Percentiles rank a stretch among this genome's conserved stretches.
Evolutionary conservation across 2,797 vertebrate genomes (phyloP).

Genomic region (Hapalemur alaotrensis): DNA sequence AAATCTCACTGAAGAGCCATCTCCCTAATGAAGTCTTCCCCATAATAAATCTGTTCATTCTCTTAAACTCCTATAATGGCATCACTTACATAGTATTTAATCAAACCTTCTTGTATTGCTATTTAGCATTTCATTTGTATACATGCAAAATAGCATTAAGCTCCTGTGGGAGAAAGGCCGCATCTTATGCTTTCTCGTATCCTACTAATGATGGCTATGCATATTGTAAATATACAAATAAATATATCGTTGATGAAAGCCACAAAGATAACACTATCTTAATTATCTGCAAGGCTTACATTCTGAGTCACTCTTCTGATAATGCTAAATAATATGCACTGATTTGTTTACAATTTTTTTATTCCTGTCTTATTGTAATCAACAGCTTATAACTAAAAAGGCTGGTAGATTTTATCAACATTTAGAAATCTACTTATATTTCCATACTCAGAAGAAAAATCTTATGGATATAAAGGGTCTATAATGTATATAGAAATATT

Average conservation of each 20-base stretch:
- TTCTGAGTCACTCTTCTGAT: neutral
- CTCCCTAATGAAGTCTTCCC: neutral
- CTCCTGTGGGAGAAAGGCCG: neutral
- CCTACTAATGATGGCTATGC: neutral
- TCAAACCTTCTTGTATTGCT: neutral
- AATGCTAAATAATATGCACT: neutral
- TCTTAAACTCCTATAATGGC: neutral
- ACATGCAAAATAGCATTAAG: neutral
- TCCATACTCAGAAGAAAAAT: conserved; percentile 26
- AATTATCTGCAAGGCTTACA: neutral
- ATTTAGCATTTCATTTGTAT: neutral
- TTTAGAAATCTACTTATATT: neutral
- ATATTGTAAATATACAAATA: neutral
- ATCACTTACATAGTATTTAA: neutral
- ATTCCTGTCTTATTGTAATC: neutral
- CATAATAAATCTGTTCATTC: neutral
- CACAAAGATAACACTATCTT: conserved; percentile 30
- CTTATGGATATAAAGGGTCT: neutral
- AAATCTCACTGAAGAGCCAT: neutral
- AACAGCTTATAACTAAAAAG: neutral
- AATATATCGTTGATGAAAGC: neutral
- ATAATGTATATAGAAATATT: neutral
- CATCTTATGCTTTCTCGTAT: neutral
- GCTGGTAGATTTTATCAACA: neutral
- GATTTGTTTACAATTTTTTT: neutral